These are phyloP conservation scores for Pseudopipra pipra DNA, from an alignment of 2,113 vertebrate species.

Conservation along the genomic window DNA sequence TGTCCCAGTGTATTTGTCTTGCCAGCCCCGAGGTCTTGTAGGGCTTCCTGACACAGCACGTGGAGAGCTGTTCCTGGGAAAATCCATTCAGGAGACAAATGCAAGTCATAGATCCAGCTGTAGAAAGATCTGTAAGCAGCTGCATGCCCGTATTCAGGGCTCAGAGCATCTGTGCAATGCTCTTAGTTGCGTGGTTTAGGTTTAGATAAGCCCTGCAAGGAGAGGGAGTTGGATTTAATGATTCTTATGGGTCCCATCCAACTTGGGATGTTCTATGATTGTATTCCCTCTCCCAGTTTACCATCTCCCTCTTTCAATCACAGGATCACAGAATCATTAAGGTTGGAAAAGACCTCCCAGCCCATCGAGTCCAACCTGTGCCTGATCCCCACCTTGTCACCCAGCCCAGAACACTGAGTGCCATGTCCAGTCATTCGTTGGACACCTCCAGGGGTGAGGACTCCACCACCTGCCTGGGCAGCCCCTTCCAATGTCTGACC, in stretches of 20 bases:
- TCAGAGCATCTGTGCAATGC: not conserved
- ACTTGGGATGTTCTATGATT: not conserved
- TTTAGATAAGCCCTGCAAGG: fast-evolving
- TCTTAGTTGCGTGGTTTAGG: not conserved
- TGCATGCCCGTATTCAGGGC: fast-evolving
- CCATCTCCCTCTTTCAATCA: not conserved
- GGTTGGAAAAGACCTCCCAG: not conserved
- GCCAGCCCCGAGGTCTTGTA: fast-evolving
- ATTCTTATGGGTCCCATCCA: fast-evolving
- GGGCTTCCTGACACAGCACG: fast-evolving
- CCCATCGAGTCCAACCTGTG: not conserved
- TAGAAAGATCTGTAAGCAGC: not conserved
- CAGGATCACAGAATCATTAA: not conserved
- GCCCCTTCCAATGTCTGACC: not conserved
- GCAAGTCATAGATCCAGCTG: fast-evolving
- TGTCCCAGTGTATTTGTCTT: not conserved
- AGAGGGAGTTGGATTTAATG: fast-evolving
- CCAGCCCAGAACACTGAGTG: not conserved
- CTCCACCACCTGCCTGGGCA: not conserved
- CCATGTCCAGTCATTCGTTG: not conserved
- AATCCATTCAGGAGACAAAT: fast-evolving
- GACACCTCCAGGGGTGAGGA: not conserved
- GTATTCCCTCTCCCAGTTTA: not conserved
- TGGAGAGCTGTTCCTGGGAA: not conserved
- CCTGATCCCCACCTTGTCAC: not conserved